Evolutionary conservation across 2,888 invertebrate genomes (phyloP), one percentile per base, ranked within the genome.

Genomic region (Amorpha juglandis): DNA sequence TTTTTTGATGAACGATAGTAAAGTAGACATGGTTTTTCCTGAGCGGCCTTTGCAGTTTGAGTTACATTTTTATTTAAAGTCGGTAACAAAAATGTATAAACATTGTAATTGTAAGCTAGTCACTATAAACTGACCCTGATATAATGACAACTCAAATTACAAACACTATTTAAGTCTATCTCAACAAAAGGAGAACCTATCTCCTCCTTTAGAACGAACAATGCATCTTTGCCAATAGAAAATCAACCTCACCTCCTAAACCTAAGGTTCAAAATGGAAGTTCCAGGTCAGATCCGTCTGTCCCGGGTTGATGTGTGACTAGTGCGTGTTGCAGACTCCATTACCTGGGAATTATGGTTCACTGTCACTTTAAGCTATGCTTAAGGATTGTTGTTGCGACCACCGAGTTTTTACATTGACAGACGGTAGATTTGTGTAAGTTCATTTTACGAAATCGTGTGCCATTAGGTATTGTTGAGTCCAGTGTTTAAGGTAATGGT

Each of bases 261-360:
- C 11, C 45, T 62, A 69, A 68, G 64, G 68, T 53, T 68, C 79
- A 84, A 75, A 78, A 76, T 66, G 70, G 68, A 71, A 76, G 74
- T 53, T 53, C 21, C 48, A 8, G 38, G 67, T 70, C 27, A 27
- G 67, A 83, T 84, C 82, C 75, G 84, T 81, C 87, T 80, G 80
- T 88, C 79, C 72, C 74, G 67, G 69, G 78, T 83, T 91, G 90
- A 91, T 91, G 88, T 90, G 90, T 89, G 76, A 83, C 81, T 73
- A 77, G 83, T 86, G 89, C 90, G 88, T 89, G 90, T 84, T 83
- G 87, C 84, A 74, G 87, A 88, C 88, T 90, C 89, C 88, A 91
- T 91, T 91, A 90, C 79, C 70, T 77, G 67, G 76, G 84, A 90
- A 87, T 88, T 91, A 91, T 90, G 85, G 84, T 77, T 72, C 71